These are phyloP conservation scores for Noctua comes DNA, from an alignment of 2,888 invertebrate genomes.

Conservation along the genomic window DNA sequence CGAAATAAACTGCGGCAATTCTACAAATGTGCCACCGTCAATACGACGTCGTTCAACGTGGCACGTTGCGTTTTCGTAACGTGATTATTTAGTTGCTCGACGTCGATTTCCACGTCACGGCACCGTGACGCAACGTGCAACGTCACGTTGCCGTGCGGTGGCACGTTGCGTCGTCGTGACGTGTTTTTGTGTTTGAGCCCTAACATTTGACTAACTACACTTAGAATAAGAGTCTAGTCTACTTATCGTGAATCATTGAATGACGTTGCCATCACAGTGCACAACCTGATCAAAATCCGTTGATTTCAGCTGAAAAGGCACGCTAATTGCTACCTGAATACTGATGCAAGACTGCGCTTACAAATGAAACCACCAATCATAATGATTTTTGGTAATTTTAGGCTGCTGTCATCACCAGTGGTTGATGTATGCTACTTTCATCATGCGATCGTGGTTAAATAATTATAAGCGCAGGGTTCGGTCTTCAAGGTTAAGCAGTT, in stretches of 20 bases:
- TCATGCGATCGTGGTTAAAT: background rate
- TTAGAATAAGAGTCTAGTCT: background rate
- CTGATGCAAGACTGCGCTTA: slow-evolving; percentile 14
- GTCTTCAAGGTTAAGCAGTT: background rate
- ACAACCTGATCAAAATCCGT: background rate
- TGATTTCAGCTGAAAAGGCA: slow-evolving; percentile 33
- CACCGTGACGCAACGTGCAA: no score
- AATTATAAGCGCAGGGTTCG: background rate
- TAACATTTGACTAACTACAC: background rate
- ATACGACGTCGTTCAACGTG: no score
- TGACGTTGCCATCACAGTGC: background rate
- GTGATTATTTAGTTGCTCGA: no score
- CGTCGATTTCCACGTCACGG: no score
- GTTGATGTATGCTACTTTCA: no score
- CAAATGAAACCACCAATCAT: slow-evolving; percentile 4
- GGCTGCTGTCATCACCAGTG: no score
- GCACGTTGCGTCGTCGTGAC: no score
- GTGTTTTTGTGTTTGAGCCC: no score
- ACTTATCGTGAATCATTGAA: background rate
- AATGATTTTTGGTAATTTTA: slow-evolving; percentile 9
- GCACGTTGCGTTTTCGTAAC: no score
- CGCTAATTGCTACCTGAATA: slow-evolving; percentile 31
- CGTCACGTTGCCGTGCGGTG: no score
- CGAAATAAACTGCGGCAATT: no score
- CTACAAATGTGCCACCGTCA: no score